phyloP scores from a whole-genome alignment of 2,797 vertebrate species.

The Enteromius paludinosus region DNA sequence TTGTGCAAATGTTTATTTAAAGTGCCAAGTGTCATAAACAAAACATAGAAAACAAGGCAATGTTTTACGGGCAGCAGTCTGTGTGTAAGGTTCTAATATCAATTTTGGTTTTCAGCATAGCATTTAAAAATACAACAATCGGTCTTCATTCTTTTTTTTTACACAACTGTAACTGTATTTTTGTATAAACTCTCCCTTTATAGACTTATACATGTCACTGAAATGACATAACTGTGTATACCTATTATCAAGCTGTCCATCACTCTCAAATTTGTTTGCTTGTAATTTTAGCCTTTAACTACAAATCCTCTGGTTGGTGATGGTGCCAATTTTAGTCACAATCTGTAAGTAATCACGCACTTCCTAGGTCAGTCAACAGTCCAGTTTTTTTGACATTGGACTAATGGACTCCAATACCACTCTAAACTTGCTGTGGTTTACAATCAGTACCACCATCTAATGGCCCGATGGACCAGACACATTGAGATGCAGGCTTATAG shows the following conservation, averaged over 20 bases:
- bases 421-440: slow-evolving; percentile 32
- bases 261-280: slow-evolving; percentile 5
- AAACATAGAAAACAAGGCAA: too few relatives aligned
- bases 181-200: not conserved
- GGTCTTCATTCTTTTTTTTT: too few relatives aligned
- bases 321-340: not conserved
- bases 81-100: too few relatives aligned
- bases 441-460: not conserved
- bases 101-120: too few relatives aligned
- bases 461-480: not conserved
- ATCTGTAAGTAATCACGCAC: slow-evolving; percentile 40
- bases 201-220: not conserved
- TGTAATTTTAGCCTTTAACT: not conserved
- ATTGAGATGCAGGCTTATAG: slow-evolving; percentile 2
- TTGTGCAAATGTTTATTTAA: too few relatives aligned
- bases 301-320: not conserved
- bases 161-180: not conserved
- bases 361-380: slow-evolving; percentile 35
- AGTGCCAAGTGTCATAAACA: too few relatives aligned
- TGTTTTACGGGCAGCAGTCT: too few relatives aligned
- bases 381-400: slow-evolving; percentile 32
- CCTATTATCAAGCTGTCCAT: not conserved
- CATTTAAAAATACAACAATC: too few relatives aligned
- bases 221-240: not conserved
- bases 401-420: slow-evolving; percentile 31